Evolutionary conservation across 2,797 vertebrate species (phyloP).

Genomic region (Diglossa cyanea): DNA sequence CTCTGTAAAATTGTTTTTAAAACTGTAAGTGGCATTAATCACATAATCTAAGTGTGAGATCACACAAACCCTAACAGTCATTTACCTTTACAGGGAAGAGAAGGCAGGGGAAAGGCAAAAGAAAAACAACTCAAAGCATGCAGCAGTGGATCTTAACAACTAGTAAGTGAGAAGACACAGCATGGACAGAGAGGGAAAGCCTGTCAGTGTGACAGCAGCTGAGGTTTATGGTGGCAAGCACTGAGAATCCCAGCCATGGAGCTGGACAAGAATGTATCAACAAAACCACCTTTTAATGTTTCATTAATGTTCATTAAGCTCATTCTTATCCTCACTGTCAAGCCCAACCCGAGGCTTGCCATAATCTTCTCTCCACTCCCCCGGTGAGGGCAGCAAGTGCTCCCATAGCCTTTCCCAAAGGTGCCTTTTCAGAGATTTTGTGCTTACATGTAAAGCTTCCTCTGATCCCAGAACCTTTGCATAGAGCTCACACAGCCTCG

Average conservation of each 20-base stretch:
- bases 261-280: background rate
- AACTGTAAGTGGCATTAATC: rapidly evolving
- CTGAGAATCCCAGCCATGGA: background rate
- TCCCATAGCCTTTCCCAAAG: background rate
- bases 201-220: background rate
- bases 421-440: background rate
- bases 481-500: slow-evolving; percentile 92
- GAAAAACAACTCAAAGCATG: background rate
- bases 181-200: background rate
- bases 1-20: background rate
- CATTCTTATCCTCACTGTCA: background rate
- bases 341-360: background rate
- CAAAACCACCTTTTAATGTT: background rate
- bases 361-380: background rate
- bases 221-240: background rate
- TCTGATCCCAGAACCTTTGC: slow-evolving; percentile 86
- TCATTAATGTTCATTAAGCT: background rate
- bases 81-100: background rate
- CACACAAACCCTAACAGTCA: background rate
- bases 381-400: background rate
- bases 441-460: slow-evolving; percentile 91
- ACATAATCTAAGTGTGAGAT: background rate
- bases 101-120: background rate
- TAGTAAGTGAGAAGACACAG: background rate
- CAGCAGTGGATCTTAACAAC: background rate